phyloP scores from a whole-genome alignment of 2,888 invertebrate genomes.

The Marronus borbonicus region DNA sequence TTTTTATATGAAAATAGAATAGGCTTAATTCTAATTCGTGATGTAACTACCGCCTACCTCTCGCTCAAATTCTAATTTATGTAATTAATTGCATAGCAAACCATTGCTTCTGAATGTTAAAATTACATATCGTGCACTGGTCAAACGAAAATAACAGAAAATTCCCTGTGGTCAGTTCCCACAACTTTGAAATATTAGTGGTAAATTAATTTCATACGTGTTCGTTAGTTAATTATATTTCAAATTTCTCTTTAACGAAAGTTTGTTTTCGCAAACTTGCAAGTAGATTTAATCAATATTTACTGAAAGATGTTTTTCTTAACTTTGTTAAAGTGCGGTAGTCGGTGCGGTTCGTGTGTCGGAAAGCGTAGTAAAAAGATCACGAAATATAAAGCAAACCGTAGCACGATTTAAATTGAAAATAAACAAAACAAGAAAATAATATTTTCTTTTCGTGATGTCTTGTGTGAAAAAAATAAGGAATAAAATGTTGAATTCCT shows the following conservation, averaged over 20 bases:
- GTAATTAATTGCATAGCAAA: no score
- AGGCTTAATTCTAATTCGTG: no score
- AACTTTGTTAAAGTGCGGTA: neutral
- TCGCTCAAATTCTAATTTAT: no score
- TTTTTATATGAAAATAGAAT: no score
- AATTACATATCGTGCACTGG: no score
- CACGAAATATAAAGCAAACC: neutral
- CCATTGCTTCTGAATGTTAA: no score
- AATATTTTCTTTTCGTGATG: no score
- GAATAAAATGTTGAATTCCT: no score
- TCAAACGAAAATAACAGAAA: neutral
- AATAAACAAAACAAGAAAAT: neutral
- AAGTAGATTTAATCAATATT: neutral
- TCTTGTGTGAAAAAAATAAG: no score
- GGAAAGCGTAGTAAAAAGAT: neutral
- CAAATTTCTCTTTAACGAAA: neutral
- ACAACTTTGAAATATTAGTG: neutral
- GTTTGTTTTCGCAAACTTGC: constrained; percentile 1
- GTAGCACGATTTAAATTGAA: constrained; percentile 7
- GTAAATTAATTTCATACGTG: neutral
- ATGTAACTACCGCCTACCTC: no score
- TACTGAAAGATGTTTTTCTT: neutral
- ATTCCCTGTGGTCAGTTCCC: neutral
- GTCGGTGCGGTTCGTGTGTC: neutral
- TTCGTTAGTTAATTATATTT: constrained; percentile 16